Evolutionary conservation across 1,140 invertebrate genomes (phyloP), one percentile per base, ranked within the genome.

Genomic region (Gryon sp.): DNA sequence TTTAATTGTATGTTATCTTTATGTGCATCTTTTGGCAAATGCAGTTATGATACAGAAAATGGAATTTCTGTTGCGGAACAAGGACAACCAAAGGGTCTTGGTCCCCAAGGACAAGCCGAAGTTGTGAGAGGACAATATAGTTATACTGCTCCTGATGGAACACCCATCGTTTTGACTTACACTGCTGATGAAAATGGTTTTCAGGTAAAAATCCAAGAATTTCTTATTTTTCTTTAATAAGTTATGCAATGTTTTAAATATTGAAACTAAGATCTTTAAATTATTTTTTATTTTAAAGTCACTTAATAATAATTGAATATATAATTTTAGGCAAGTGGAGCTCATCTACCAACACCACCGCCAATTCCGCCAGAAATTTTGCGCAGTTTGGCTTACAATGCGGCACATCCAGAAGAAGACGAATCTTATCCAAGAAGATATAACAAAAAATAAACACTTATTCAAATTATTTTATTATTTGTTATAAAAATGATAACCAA

Each of bases 71-170:
- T 88, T 16, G 84, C 88, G 3, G 88, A 90, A 63, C 81, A 86
- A 55, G 89, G 88, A 83, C 89, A 85, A 89, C 92, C 41, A 85
- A 94, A 85, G 90, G 93, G 88, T 89, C 85, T 76, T 2, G 89
- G 90, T 2, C 74, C 80, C 3, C 72, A 38, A 19, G 80, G 94
- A 90, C 43, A 92, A 89, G 38, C 86, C 91, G 81, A 94, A 92
- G 89, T 92, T 12, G 93, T 93, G 3, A 90, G 92, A 82, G 94
- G 94, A 28, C 91, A 91, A n/a, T 95, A 91, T 66, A 93, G 93
- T 40, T 96, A 96, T 83, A 95, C 94, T 0, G 94, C 94, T 8
- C 93, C 94, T 0, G 94, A 96, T 79, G 95, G 95, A 46, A 93
- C 92, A 32, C 90, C 93, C 14, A 94, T 96, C 66, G 89, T 91